Evolutionary conservation across 2,797 vertebrate genomes (phyloP).

Genomic region (Acanthornis magna): DNA sequence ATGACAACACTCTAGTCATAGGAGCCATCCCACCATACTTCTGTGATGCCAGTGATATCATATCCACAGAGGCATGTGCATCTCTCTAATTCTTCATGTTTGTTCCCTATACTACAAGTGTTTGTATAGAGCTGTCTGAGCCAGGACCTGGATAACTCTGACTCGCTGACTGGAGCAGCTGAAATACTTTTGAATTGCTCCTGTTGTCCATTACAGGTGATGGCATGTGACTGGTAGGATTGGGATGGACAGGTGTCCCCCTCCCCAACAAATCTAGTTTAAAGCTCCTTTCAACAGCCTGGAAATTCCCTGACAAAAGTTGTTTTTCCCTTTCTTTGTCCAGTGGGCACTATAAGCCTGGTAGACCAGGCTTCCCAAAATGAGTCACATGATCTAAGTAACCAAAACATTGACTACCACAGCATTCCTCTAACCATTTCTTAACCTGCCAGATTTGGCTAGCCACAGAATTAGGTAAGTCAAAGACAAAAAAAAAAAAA

Average conservation of each 20-base stretch:
- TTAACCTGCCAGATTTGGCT: background rate
- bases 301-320: background rate
- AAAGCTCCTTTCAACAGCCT: background rate
- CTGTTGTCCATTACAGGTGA: background rate
- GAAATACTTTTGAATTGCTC: background rate
- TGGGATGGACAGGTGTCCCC: no score
- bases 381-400: background rate
- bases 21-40: background rate
- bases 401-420: background rate
- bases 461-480: background rate
- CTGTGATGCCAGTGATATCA: background rate
- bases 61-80: background rate
- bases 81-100: background rate
- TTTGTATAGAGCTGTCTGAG: background rate
- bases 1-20: no score
- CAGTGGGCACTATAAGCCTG: background rate
- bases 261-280: background rate
- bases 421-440: background rate
- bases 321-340: background rate
- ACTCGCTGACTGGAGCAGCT: background rate
- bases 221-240: background rate
- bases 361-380: background rate
- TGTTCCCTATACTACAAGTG: rapidly evolving
- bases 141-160: background rate
- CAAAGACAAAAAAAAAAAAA: background rate